Base-by-base conservation (phyloP, 2,113 vertebrate species). In the Nibea albiflora region DNA sequence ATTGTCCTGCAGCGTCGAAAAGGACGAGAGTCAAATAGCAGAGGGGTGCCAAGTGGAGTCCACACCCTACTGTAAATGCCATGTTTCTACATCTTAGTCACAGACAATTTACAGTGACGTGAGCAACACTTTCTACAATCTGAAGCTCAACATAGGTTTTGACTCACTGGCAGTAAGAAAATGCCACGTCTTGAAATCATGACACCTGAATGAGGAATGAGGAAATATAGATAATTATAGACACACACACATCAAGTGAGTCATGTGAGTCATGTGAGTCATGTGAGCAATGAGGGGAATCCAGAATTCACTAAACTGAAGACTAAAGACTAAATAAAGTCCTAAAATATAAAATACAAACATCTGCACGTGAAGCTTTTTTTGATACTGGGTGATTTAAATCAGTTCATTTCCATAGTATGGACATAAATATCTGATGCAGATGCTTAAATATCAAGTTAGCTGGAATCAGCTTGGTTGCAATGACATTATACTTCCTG, bases 401-500 rank as follows among this genome's bases (percentile, higher is more conserved):
- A 75, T 76, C 6, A 19, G 16, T 42, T 64, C 9, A 63, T 85
- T 71, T 75, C 50, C 20, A 44, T 26, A 20, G 20, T 62, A 39
- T 58, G 28, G 75, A 88, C 66, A 80, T 73, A 77, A 81, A 84
- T 3, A 11, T 79, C 74, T 71, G 62, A 71, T 70, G 35, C 42
- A 83, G 78, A 85, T n/a, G 61, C 50, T 80, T 54, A 81, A 85
- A 76, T 80, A 80, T 87, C 47, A 52, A 75, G 79, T 81, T 67
- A 77, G 70, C 49, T 58, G 50, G 77, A 85, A 83, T 76, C 42
- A 7, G 63, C 67, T 80, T 54, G 49, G 71, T 76, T 71, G 80
- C 70, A 49, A 71, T 90, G 90, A 90, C 89, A 87, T 87, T 89
- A 88, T 80, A 81, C 87, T 88, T 87, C 53, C 76, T 69, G 73